These are phyloP conservation scores for Yponomeuta malinellus DNA, from an alignment of 2,888 invertebrate genomes.

Conservation along the genomic window DNA sequence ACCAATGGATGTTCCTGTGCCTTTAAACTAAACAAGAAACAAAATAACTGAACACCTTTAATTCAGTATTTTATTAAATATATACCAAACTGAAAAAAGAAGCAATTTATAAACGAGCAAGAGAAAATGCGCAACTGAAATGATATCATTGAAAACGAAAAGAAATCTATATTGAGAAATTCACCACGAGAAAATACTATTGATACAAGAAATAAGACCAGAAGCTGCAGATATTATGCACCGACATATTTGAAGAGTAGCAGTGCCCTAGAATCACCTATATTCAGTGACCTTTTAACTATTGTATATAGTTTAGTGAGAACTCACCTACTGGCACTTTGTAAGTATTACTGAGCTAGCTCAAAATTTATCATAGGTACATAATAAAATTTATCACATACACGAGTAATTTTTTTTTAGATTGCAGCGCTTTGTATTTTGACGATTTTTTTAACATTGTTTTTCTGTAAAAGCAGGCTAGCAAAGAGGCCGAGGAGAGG, in stretches of 20 bases:
- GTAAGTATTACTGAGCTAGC: neutral
- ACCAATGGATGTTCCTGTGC: too few relatives aligned
- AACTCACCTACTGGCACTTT: slow-evolving; percentile 10
- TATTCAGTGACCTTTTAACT: slow-evolving; percentile 53
- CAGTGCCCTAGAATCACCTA: slow-evolving; percentile 28
- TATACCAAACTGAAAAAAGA: too few relatives aligned
- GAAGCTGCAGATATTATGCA: neutral
- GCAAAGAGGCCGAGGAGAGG: slow-evolving; percentile 75
- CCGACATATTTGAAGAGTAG: neutral
- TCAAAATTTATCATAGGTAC: neutral
- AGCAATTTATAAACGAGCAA: too few relatives aligned
- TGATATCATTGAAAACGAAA: too few relatives aligned
- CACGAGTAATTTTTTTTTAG: neutral
- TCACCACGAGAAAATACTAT: neutral
- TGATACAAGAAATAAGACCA: neutral
- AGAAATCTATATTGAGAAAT: too few relatives aligned
- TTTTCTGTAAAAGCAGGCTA: slow-evolving; percentile 67
- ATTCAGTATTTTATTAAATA: too few relatives aligned
- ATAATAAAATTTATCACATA: neutral
- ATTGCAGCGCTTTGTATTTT: neutral
- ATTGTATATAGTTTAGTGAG: slow-evolving; percentile 21
- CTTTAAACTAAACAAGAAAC: too few relatives aligned
- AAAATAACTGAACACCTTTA: too few relatives aligned
- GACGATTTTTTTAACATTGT: slow-evolving; percentile 15
- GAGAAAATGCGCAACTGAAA: too few relatives aligned